A percentile compares a stretch with the other conserved stretches of the same genome.
These are phyloP conservation scores for Spisula solida DNA, from an alignment of 2,888 invertebrate genomes.

Conservation along the genomic window DNA sequence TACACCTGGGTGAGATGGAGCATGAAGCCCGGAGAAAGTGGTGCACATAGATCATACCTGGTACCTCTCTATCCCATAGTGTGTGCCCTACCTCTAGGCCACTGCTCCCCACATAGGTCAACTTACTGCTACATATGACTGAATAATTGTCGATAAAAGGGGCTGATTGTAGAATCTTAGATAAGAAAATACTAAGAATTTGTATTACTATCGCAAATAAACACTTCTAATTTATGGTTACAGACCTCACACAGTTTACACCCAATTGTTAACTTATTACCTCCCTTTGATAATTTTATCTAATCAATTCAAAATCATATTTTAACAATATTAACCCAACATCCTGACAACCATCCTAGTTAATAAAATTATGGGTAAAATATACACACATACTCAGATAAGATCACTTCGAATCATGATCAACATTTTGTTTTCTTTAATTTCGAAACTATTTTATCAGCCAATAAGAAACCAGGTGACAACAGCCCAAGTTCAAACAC, in stretches of 20 bases:
- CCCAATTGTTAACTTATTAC: not conserved
- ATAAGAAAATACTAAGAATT: too few relatives aligned
- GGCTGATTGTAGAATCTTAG: too few relatives aligned
- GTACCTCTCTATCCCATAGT: too few relatives aligned
- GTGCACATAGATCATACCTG: too few relatives aligned
- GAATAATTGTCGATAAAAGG: too few relatives aligned
- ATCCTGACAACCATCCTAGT: conserved; percentile 4
- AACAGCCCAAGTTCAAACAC: not conserved
- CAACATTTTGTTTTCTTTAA: not conserved
- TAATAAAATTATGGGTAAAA: not conserved
- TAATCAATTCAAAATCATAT: not conserved
- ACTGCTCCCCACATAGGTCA: too few relatives aligned
- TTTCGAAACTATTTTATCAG: not conserved
- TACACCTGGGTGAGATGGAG: too few relatives aligned
- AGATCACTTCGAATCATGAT: not conserved
- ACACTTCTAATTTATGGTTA: not conserved
- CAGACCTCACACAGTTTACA: not conserved
- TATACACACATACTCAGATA: not conserved
- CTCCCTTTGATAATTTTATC: not conserved
- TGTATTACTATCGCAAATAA: too few relatives aligned
- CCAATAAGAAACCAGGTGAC: not conserved
- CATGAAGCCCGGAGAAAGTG: too few relatives aligned
- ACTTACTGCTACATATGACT: too few relatives aligned
- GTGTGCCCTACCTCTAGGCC: too few relatives aligned
- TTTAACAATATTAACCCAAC: not conserved